Base-by-base conservation (phyloP, 2,797 vertebrate species). In the Sarcoramphus papa region DNA sequence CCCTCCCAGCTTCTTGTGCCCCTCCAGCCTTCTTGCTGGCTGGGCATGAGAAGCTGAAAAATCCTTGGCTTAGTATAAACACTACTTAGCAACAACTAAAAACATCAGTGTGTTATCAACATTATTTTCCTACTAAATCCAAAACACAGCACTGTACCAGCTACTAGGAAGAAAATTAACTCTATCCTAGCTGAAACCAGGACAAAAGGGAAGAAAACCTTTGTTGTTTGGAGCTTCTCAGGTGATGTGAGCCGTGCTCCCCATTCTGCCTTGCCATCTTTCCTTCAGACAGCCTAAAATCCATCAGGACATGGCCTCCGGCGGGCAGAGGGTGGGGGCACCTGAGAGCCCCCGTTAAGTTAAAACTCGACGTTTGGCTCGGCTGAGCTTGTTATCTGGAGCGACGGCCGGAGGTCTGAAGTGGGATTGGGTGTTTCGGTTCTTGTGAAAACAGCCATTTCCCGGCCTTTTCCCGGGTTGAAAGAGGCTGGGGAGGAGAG, bases 341-440 rank as follows among this genome's bases (percentile, higher is more conserved):
- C 41, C 31, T 0, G 2, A 59, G 60, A 40, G 50, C 48, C n/a
- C 35, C 31, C 5, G 3, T 28, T 28, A 33, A 45, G 33, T 43
- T 56, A 35, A 51, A 77, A 72, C 59, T 37, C 2, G 1, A 4
- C 0, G 0, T 84, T 51, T 78, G 59, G 45, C 47, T 73, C 47
- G n/a, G 51, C 73, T 25, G 43, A 84, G 51, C 23, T 70, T 63
- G 56, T 62, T 54, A 27, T 19, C 67, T 6, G 1, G n/a, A 20
- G 13, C 1, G 2, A 27, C 3, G 41, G 45, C 50, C 6, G 4
- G 41, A 57, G 68, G 51, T 28, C 31, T 19, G 27, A 68, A 68
- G 28, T 25, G 16, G 8, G 33, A 53, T 37, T 2, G 2, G 31
- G 47, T 2, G 1, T 28, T 75, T 56, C 0, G 1, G 7, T 33